Base-by-base conservation (phyloP, 2,113 vertebrate genomes). In the Xenopus tropicalis region DNA sequence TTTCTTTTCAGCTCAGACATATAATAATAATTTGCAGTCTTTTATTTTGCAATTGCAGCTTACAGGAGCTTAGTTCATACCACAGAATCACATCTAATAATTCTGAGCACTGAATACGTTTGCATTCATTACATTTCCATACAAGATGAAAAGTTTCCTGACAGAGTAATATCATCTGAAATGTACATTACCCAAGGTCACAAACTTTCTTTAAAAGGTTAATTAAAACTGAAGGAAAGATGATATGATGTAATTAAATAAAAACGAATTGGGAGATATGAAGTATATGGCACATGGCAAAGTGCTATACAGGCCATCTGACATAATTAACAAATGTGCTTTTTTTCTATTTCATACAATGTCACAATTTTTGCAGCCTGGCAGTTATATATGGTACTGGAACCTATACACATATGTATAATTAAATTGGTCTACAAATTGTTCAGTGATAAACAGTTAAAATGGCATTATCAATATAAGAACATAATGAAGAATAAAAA, bases 151-250 rank as follows among this genome's bases (percentile, higher is more conserved):
- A 73, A 24, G 64, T 78, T 83, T 82, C 71, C 71, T 79, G 74
- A 67, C 72, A 81, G 16, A 81, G 42, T 75, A 82, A 54, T 80
- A 78, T 74, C 1, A 0, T 63, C 67, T 67, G 21, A 78, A 83
- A 52, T 76, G 25, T 72, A 23, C 77, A 79, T 79, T 61, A 74
- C 21, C 65, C 63, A 85, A 86, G 85, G 85, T 88, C 83, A 81
- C 71, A 81, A 29, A 67, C 77, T 85, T 63, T 29, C 83, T 83
- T 78, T 64, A 65, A 83, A 79, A 85, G 83, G 82, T 85, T 88
- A 88, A 88, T 88, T 86, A 88, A 86, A 66, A 84, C 78, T 82
- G 82, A 86, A 83, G 80, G 72, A 83, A 83, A 82, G 75, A 65
- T 83, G 59, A 81, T 83, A 81, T 69, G 22, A 77, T 82, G 77